These are phyloP conservation scores for Mustelus asterias DNA, from an alignment of 2,113 vertebrate genomes.

Conservation along the genomic window DNA sequence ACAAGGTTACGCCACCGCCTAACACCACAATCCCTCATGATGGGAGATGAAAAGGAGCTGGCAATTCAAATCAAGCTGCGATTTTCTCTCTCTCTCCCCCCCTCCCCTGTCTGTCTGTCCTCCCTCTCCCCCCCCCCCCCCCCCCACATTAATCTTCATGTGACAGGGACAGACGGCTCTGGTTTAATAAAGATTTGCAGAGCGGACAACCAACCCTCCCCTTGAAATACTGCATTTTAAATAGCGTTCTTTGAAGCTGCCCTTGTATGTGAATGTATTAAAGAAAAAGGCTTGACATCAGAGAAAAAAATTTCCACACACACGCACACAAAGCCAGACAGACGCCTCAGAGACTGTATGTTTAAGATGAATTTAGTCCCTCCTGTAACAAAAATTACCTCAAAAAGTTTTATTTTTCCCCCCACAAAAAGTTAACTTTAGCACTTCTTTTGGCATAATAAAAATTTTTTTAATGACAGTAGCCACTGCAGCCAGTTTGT, in stretches of 20 bases:
- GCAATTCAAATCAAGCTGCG: slow-evolving; percentile 16
- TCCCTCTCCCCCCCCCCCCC: neutral
- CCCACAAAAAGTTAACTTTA: neutral
- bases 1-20: slow-evolving; percentile 24
- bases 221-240: neutral
- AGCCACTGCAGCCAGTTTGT: neutral
- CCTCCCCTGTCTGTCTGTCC: neutral
- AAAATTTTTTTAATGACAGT: neutral
- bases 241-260: neutral
- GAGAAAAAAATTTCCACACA: neutral
- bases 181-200: neutral
- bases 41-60: neutral
- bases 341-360: neutral
- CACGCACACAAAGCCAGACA: neutral
- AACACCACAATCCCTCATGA: neutral
- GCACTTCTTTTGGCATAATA: neutral
- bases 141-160: slow-evolving; percentile 29
- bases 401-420: neutral
- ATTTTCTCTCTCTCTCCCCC: neutral
- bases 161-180: neutral
- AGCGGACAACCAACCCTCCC: neutral
- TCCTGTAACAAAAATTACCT: neutral
- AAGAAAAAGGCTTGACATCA: neutral
- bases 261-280: neutral
- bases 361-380: neutral